Conservation (phyloP, 2,797 vertebrate genomes). For the Pangasius macronema region DNA sequence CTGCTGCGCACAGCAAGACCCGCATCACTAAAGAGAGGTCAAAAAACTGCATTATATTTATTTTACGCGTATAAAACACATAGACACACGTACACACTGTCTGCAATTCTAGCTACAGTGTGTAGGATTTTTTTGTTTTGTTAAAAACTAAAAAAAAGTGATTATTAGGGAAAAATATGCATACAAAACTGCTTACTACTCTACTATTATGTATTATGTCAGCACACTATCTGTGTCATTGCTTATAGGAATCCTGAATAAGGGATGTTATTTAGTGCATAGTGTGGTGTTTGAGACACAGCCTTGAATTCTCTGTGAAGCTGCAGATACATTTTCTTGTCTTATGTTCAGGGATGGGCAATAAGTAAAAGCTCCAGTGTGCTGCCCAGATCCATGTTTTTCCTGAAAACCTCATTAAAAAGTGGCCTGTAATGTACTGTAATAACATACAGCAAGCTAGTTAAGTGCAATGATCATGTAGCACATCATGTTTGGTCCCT, state of each 20-base stretch:
- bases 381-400: not conserved
- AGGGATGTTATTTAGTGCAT: not conserved
- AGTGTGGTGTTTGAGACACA: not conserved
- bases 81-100: not conserved
- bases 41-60: slow-evolving; percentile 21
- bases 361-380: not conserved
- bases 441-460: not conserved
- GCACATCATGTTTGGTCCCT: not conserved
- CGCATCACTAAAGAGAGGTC: slow-evolving; percentile 89
- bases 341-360: not conserved
- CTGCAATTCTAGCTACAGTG: not conserved
- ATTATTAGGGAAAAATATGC: not conserved
- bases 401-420: not conserved
- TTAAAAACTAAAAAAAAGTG: not conserved
- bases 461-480: not conserved
- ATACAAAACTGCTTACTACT: not conserved
- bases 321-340: not conserved
- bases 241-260: not conserved
- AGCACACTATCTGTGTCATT: not conserved
- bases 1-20: slow-evolving; percentile 82
- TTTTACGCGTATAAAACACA: not conserved
- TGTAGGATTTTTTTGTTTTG: not conserved
- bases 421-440: not conserved
- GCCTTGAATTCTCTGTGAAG: not conserved
- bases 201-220: not conserved